Conservation (phyloP, 92 coral and sea anemone genomes). For the Muricea muricata region DNA sequence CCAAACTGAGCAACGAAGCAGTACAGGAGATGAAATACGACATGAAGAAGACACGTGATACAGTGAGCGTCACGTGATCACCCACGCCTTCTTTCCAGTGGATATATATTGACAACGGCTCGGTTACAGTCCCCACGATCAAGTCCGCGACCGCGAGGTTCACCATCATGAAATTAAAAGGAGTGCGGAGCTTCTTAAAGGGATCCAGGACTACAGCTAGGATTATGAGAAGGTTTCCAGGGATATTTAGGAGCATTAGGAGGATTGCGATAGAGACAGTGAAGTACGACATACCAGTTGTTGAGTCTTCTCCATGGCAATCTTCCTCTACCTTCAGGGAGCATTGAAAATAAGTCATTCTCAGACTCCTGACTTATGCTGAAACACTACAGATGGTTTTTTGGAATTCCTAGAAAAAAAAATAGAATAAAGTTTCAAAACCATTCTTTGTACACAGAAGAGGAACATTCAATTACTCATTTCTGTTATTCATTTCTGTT, state of each 20-base stretch:
- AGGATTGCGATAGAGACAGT: slow-evolving; percentile 61
- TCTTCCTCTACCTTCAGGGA: background rate
- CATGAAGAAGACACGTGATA: slow-evolving; percentile 48
- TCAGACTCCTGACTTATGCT: background rate
- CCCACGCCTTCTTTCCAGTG: slow-evolving; percentile 62
- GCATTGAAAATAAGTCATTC: background rate
- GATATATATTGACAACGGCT: slow-evolving; percentile 64
- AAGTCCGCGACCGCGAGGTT: slow-evolving; percentile 74
- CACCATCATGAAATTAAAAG: slow-evolving; percentile 65
- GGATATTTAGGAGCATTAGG: slow-evolving; percentile 55
- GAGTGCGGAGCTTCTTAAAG: slow-evolving; percentile 67
- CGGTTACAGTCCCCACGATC: slow-evolving; percentile 71
- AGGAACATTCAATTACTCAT: no score
- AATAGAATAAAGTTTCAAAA: no score
- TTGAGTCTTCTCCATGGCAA: background rate
- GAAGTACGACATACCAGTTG: slow-evolving; percentile 56
- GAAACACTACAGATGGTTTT: no score
- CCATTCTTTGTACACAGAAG: no score
- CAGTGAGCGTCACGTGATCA: slow-evolving; percentile 12
- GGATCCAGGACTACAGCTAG: slow-evolving; percentile 64
- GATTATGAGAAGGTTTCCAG: slow-evolving; percentile 73
- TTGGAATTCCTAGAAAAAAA: no score
- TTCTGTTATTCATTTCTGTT: no score
- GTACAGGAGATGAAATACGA: slow-evolving; percentile 67
- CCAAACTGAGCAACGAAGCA: slow-evolving; percentile 70